Base-by-base conservation (phyloP, 2,113 vertebrate species). In the Centropus unirufus region DNA sequence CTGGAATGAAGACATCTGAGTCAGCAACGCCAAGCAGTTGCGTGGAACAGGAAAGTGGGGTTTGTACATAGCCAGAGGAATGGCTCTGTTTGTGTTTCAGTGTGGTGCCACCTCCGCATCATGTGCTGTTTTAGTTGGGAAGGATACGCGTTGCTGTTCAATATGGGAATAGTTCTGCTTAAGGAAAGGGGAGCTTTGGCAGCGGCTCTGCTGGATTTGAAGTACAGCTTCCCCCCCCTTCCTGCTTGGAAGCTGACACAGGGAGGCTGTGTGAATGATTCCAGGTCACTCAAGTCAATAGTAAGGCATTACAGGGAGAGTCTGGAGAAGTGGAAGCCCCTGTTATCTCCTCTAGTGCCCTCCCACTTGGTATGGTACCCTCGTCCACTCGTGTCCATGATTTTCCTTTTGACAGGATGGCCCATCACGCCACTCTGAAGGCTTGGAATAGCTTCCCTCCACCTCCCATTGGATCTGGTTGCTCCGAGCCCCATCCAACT, bases 91-190 rank as follows among this genome's bases (percentile, higher is more conserved):
- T 92, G 49, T 82, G 52, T 90, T 92, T 86, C 61, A 82, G 44
- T 46, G 34, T 70, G 54, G 61, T 81, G 61, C 85, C 85, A 92
- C 93, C 93, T 92, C 88, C 19, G 1, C 85, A 39, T 83, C 78
- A 26, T 75, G 76, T 90, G 76, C 68, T 96, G 85, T 74, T 95
- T 93, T 89, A 55, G 30, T 68, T 95, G 85, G 90, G 87, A 91
- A 74, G 61, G 79, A 19, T 78, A 29, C 11, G 54, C 13, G 1
- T 89, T 84, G 76, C 80, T 93, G 83, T 90, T 89, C 83, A 54
- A 4, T 49, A 80, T 0, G 0, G 57, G 75, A 93, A 24, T 86
- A 81, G 77, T 81, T 81, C 75, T 81, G 30, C 68, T 91, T 81
- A 77, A 81, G 89, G 87, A 73, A 66, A 70, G 42, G 61, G 68